Evolutionary conservation across 1,140 invertebrate genomes (phyloP).

Genomic region (Sycobia sp.): DNA sequence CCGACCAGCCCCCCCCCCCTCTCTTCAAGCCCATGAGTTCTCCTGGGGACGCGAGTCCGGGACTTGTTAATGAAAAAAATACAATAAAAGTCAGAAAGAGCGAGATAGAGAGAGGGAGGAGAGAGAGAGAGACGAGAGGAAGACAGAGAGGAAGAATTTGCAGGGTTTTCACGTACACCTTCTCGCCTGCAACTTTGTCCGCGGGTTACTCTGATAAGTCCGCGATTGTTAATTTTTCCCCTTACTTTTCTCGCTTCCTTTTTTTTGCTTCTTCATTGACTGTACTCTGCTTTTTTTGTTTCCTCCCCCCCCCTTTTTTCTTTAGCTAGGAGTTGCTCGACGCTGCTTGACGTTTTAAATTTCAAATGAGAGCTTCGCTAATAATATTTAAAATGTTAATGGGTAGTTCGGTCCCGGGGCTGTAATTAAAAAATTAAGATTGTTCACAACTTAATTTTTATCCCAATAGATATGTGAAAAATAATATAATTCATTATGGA

Average conservation of each 20-base stretch:
- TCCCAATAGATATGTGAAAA: background rate
- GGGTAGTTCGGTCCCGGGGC: background rate
- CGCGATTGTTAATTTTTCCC: conserved; percentile 33
- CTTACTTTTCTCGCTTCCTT: background rate
- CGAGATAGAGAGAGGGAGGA: conserved; percentile 21
- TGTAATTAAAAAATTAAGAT: conserved; percentile 5
- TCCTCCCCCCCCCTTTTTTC: background rate
- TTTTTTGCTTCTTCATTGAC: conserved; percentile 16
- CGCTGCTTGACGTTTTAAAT: conserved; percentile 27
- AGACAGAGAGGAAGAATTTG: background rate
- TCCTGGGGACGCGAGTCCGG: conserved; percentile 43
- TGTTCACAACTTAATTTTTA: background rate
- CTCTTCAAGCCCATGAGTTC: conserved; percentile 33
- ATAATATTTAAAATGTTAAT: conserved; percentile 18
- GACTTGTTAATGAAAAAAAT: conserved; percentile 62
- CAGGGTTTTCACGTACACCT: conserved; percentile 16
- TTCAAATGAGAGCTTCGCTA: conserved; percentile 26
- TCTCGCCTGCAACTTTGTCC: conserved; percentile 18
- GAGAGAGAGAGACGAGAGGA: conserved; percentile 25
- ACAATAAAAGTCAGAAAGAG: conserved; percentile 52
- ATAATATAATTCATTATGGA: background rate
- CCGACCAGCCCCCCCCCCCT: no score
- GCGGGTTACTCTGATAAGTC: conserved; percentile 15
- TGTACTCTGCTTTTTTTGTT: conserved; percentile 14
- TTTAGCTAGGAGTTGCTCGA: background rate